Conservation (phyloP, 2,113 vertebrate genomes). For the Neolamprologus falcicula region DNA sequence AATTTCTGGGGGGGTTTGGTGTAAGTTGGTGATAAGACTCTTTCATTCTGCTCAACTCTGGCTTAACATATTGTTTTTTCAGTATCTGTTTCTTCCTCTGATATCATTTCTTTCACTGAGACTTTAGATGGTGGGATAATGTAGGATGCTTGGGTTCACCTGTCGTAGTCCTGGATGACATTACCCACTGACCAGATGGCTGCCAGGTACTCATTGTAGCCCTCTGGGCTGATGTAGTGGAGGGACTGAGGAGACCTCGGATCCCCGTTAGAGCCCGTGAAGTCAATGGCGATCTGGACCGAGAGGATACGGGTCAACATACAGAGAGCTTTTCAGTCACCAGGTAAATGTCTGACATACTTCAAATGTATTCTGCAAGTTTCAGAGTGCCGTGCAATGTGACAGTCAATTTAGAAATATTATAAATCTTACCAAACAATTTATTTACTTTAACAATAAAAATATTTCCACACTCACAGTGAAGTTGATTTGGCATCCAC, state of each 20-base stretch:
- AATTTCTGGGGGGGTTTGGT: neutral
- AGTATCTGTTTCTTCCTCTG: neutral
- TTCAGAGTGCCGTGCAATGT: neutral
- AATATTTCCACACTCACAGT: constrained; percentile 77
- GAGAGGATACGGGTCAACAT: neutral
- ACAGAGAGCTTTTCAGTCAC: neutral
- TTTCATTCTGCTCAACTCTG: neutral
- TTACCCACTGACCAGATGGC: constrained; percentile 94
- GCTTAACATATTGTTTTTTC: neutral
- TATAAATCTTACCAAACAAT: neutral
- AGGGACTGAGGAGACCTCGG: constrained; percentile 84
- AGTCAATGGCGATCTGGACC: constrained; percentile 89
- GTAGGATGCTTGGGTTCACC: constrained; percentile 64
- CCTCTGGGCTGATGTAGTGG: constrained; percentile 88
- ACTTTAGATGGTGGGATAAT: neutral
- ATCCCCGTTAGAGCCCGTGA: constrained; percentile 94
- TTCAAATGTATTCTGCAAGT: neutral
- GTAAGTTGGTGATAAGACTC: neutral
- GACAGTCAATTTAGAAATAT: neutral
- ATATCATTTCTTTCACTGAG: fast-evolving
- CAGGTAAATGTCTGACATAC: neutral
- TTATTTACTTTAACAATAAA: neutral
- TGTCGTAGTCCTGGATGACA: constrained; percentile 93
- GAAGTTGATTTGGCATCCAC: constrained; percentile 95
- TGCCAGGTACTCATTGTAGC: constrained; percentile 88